Base-by-base conservation (phyloP, 2,888 invertebrate species). In the Timema cristinae region DNA sequence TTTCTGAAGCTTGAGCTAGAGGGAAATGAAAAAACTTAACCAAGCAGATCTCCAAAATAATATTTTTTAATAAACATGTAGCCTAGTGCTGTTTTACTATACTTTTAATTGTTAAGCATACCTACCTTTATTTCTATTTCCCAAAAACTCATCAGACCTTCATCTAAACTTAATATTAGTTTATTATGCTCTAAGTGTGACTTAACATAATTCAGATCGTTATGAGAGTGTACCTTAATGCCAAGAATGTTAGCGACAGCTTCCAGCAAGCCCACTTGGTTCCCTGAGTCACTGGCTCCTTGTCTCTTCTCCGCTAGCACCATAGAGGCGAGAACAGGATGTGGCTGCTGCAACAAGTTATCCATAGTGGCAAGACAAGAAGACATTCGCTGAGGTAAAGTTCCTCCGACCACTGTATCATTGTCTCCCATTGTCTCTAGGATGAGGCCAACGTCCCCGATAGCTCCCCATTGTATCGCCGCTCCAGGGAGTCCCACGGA, bases 381-480 rank as follows among this genome's bases (percentile, higher is more conserved):
- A n/a, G 90, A 84, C 86, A 99, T 95, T 77, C 96, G 89, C 84
- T 99, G 98, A 13, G 98, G 98, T 77, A 97, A 82, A 8, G 98
- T 98, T 75, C 98, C 98, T 74, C 97, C 96, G 76, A 98, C 92
- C 77, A 94, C 94, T 0, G 92, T 91, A 69, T 95, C 94, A 82
- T 96, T 97, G 76, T 88, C 90, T 67, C 95, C 93, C 89, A 97
- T 92, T 67, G 90, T 92, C 79, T 97, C 95, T 79, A 94, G 84
- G 74, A 98, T 89, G 72, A 98, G 87, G 70, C 98, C 98, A 61
- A 97, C 97, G 82, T 99, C 98, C 72, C 97, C 98, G 79, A 99
- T 94, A 74, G 98, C 98, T 77, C 99, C 99, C 98, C 98, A 99
- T 83, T 99, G 98, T 78, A 99, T 94, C 61, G 98, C 96, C 68